phyloP scores from a whole-genome alignment of 2,888 invertebrate species.

The Drosophila multiciliata region DNA sequence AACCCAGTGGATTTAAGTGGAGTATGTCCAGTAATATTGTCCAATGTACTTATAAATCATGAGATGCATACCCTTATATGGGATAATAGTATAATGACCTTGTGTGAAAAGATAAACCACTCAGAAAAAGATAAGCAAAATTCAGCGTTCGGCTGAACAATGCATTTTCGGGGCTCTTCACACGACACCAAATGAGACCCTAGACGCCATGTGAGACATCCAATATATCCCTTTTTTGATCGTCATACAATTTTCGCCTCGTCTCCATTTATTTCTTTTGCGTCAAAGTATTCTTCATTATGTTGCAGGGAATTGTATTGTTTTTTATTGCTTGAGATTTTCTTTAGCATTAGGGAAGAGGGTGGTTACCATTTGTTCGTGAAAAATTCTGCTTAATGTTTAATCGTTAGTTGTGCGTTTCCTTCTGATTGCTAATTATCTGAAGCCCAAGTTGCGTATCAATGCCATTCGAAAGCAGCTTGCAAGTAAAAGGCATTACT shows the following conservation, averaged over 20 bases:
- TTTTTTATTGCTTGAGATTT: slow-evolving; percentile 3
- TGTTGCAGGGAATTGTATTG: slow-evolving; percentile 15
- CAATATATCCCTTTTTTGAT: neutral
- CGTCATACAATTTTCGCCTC: neutral
- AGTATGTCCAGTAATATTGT: too few relatives aligned
- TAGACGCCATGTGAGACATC: too few relatives aligned
- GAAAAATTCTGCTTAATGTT: neutral
- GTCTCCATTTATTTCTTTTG: slow-evolving; percentile 11
- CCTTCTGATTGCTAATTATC: neutral
- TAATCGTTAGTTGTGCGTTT: neutral
- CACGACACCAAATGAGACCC: too few relatives aligned
- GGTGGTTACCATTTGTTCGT: slow-evolving; percentile 19
- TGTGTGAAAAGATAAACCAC: too few relatives aligned
- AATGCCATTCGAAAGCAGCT: neutral
- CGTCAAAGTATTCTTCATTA: slow-evolving; percentile 8
- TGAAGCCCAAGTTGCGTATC: slow-evolving; percentile 9
- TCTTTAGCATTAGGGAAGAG: slow-evolving; percentile 19
- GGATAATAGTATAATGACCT: too few relatives aligned
- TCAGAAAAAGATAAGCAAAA: too few relatives aligned
- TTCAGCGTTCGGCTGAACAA: too few relatives aligned
- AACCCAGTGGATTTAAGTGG: too few relatives aligned
- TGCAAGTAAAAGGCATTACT: neutral
- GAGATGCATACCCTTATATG: too few relatives aligned
- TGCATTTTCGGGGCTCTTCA: too few relatives aligned
- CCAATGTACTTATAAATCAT: too few relatives aligned